These are phyloP conservation scores for Pammene aurita DNA, from an alignment of 2,888 invertebrate genomes.

Conservation along the genomic window DNA sequence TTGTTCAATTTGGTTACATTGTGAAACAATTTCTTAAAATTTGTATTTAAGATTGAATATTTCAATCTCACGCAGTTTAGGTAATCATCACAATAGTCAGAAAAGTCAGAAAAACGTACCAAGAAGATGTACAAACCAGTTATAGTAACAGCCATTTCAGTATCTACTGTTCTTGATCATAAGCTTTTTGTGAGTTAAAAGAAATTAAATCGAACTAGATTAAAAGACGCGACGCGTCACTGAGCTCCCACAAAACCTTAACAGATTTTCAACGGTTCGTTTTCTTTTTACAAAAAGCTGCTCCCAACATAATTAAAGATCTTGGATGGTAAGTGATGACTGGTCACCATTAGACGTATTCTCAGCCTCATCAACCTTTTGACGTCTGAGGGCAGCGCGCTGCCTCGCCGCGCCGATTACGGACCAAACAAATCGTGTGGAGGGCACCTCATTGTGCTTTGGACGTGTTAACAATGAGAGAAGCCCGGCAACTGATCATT, in stretches of 20 bases:
- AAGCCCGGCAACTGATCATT: conserved; percentile 80
- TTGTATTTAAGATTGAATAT: too few species aligned
- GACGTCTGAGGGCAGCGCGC: conserved; percentile 55
- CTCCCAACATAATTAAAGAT: conserved; percentile 75
- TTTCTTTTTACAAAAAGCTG: conserved; percentile 71
- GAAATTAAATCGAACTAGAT: conserved; percentile 60
- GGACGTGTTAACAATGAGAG: conserved; percentile 79
- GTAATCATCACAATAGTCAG: too few species aligned
- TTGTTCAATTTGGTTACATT: too few species aligned
- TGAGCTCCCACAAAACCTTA: conserved; percentile 74
- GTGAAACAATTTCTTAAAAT: too few species aligned
- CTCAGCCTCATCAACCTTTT: conserved; percentile 65
- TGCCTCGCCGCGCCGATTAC: conserved; percentile 64
- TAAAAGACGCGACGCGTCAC: conserved; percentile 63
- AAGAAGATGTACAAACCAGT: conserved; percentile 49
- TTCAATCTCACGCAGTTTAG: too few species aligned
- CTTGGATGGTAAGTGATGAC: conserved; percentile 72
- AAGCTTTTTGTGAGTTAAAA: conserved; percentile 68
- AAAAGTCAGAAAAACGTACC: too few species aligned
- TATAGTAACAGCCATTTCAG: conserved; percentile 72
- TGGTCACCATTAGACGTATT: conserved; percentile 71
- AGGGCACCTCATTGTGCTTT: conserved; percentile 74
- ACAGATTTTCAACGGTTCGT: conserved; percentile 76
- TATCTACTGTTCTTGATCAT: conserved; percentile 72
- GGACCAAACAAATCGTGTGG: conserved; percentile 77